These are phyloP conservation scores for Epistrophella euchroma DNA, from an alignment of 2,888 invertebrate species.

Conservation along the genomic window DNA sequence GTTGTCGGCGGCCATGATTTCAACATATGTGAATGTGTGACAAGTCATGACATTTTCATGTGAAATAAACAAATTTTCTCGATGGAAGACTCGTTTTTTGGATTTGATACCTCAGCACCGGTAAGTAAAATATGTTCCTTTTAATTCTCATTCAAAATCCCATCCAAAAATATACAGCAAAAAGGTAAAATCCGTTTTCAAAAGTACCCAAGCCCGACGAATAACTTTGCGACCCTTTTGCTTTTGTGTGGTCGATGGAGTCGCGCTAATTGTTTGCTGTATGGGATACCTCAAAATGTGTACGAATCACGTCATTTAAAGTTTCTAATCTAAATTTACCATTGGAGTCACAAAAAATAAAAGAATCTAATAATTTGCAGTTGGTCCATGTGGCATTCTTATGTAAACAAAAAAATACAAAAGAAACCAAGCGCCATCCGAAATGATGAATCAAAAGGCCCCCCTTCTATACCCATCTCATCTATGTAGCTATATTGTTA, in stretches of 20 bases:
- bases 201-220: constrained; percentile 35
- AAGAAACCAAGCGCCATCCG: constrained; percentile 33
- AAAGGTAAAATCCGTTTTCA: constrained; percentile 16
- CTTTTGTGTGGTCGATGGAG: constrained; percentile 52
- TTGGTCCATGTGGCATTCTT: constrained; percentile 46
- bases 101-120: constrained; percentile 91
- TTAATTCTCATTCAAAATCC: constrained; percentile 28
- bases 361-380: neutral
- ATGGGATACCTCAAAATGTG: constrained; percentile 50
- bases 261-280: constrained; percentile 58
- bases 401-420: constrained; percentile 69
- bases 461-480: neutral
- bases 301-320: constrained; percentile 62
- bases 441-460: constrained; percentile 5
- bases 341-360: neutral
- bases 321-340: constrained; percentile 22
- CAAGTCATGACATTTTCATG: constrained; percentile 88
- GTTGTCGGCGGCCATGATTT: constrained; percentile 77
- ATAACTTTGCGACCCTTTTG: constrained; percentile 62
- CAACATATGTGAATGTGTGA: constrained; percentile 84
- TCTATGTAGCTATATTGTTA: neutral
- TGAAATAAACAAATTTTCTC: constrained; percentile 86
- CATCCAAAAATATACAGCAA: neutral
- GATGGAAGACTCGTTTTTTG: constrained; percentile 96
- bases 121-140: constrained; percentile 86